phyloP scores from a whole-genome alignment of 2,888 invertebrate species.

The Hartigia nigra region DNA sequence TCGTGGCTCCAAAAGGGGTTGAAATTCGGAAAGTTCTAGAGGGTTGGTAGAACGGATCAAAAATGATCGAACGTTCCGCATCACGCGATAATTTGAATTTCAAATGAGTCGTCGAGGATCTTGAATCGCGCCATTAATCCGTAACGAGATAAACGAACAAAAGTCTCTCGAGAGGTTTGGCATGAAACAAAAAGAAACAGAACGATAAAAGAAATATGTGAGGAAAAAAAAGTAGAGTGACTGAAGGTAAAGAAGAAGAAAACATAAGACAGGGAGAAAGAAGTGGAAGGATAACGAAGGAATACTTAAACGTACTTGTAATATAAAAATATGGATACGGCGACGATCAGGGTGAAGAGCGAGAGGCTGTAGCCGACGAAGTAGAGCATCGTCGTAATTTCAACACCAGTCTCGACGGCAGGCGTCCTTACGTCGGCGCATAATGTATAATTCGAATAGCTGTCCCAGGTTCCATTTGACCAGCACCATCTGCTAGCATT shows the following conservation, averaged over 20 bases:
- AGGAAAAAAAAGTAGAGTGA: not conserved
- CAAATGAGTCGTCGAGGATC: not conserved
- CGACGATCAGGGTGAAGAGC: conserved; percentile 82
- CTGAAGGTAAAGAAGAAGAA: not conserved
- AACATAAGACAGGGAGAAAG: not conserved
- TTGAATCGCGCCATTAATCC: not conserved
- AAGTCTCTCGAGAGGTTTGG: not conserved
- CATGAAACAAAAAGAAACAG: not conserved
- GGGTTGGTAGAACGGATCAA: not conserved
- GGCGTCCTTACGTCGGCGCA: conserved; percentile 74
- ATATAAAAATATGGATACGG: conserved; percentile 87
- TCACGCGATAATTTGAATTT: not conserved
- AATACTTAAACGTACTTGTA: conserved; percentile 97
- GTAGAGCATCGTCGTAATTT: conserved; percentile 83
- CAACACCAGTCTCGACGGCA: conserved; percentile 70
- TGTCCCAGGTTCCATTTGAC: conserved; percentile 85
- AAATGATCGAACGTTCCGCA: not conserved
- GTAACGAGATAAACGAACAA: not conserved
- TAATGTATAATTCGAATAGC: conserved; percentile 79
- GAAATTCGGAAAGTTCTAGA: not conserved
- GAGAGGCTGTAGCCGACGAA: conserved; percentile 87
- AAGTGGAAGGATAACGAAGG: too few species aligned
- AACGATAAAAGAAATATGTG: not conserved
- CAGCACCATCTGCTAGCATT: conserved; percentile 86
- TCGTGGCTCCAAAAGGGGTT: not conserved